Base-by-base conservation (phyloP, 2,797 vertebrate genomes). In the Adrianichthys oophorus region DNA sequence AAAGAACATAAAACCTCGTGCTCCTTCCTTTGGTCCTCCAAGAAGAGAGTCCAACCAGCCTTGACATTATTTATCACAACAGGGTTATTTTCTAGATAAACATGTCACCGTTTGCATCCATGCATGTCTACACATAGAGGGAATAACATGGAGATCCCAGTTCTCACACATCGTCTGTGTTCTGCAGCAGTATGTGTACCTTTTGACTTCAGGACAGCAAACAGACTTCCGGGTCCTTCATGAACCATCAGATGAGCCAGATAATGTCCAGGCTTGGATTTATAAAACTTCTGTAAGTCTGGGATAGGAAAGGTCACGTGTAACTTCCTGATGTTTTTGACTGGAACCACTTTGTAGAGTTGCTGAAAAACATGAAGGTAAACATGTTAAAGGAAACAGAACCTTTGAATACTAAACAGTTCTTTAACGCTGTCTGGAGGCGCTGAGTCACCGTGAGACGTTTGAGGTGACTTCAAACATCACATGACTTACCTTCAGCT, bases 231-330 rank as follows among this genome's bases (percentile, higher is more conserved):
- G 0, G 98, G 97, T 48, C 98, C 98, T 85, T 99, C 97, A 4
- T 99, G 97, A 5, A 97, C 98, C 76, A 99, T 98, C 69, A 99
- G 89, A 85, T 99, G 98, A 51, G 96, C 98, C 26, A 99, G 93
- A 83, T 99, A 99, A 89, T 94, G 96, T 50, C 98, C 98, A 29
- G 97, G 98, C 67, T 98, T 98, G 15, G 96, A 98, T 72, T 98
- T 99, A 79, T 99, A 99, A 82, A 98, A 98, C 85, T 96, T 95
- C 83, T 98, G 97, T 63, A 99, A 93, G 86, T 99, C 98, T 48
- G 97, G 96, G 87, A 99, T 99, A 58, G 97, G 97, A 88, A 99
- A 99, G 0, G 97, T 99, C 76, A 99, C 98, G 37, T 98, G 97
- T 52, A 99, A 92, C 79, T 98, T 98, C 74, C 98, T 92, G 63